Base-by-base conservation (phyloP, 2,888 invertebrate species). In the Ochropacha duplaris region DNA sequence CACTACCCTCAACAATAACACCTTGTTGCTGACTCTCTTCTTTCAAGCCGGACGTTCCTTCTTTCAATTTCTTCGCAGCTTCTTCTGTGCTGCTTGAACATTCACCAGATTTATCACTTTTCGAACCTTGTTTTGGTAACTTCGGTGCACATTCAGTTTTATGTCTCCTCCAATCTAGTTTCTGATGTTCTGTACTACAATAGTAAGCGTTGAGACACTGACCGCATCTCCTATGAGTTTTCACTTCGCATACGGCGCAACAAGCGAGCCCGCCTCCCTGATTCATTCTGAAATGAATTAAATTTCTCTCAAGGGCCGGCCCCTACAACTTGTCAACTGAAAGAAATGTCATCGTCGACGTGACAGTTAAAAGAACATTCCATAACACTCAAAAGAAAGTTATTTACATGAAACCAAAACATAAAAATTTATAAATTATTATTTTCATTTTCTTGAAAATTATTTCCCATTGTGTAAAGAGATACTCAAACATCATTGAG, bases 151-250 rank as follows among this genome's bases (percentile, higher is more conserved):
- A 96, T 71, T 93, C 90, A 69, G 86, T 87, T 90, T 95, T 96
- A 79, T 97, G 97, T 68, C 91, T 93, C 78, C 95, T 95, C 97
- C 97, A 97, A 81, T 97, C 96, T 74, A 94, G 91, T 65, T 94
- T 94, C 86, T 97, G 97, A 83, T 97, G 97, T 64, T 95, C 95
- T 70, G 94, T 95, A 61, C 95, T 95, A 87, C 97, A 97, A 86
- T 97, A 97, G 85, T 95, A 95, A 55, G 94, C 93, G 61, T 86
- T 87, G 79, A 95, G 95, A 84, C 97, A 97, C 71, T 96, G 94
- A 68, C 95, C 94, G 87, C 97, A 97, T 72, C 96, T 94, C 64
- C 95, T 89, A 72, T 96, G 87, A 71, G 94, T 94, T 75, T 94
- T 93, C 70, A 83, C 88, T 65, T 94, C 94, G 86, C 96, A 96